Percentiles rank a stretch among this genome's conserved stretches.
phyloP scores from a whole-genome alignment of 2,113 vertebrate species.

The Galemys pyrenaicus region DNA sequence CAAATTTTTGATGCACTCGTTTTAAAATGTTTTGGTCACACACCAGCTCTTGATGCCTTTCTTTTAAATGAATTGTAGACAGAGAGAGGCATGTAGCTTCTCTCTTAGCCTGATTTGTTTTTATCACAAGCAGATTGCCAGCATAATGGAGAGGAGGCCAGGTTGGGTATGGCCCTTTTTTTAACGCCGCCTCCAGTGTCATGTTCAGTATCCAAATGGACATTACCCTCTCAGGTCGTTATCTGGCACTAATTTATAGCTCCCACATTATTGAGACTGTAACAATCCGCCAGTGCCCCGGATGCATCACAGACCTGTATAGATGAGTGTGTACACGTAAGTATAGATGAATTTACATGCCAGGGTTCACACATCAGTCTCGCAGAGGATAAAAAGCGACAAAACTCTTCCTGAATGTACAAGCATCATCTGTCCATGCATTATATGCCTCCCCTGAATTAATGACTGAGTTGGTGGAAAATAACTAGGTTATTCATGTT shows the following conservation, averaged over 20 bases:
- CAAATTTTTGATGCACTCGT: conserved; percentile 75
- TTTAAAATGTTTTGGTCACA: conserved; percentile 57
- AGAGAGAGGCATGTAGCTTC: conserved; percentile 45
- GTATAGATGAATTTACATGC: conserved; percentile 57
- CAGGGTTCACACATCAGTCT: conserved; percentile 69
- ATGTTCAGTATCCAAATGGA: conserved; percentile 72
- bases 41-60: conserved; percentile 74
- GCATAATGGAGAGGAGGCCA: conserved; percentile 58
- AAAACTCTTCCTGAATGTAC: conserved; percentile 48
- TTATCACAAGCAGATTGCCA: conserved; percentile 65
- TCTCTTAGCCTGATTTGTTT: conserved; percentile 5
- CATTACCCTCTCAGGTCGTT: conserved; percentile 64
- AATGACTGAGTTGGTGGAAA: conserved; percentile 77
- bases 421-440: conserved; percentile 61
- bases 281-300: conserved; percentile 72
- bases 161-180: conserved; percentile 55
- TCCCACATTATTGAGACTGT: conserved; percentile 55
- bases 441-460: conserved; percentile 60
- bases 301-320: conserved; percentile 65
- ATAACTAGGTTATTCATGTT: conserved; percentile 76
- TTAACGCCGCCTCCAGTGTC: conserved; percentile 63
- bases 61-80: conserved; percentile 46
- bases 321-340: conserved; percentile 73
- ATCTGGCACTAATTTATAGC: conserved; percentile 72
- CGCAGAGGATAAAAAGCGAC: conserved; percentile 71